Percentiles rank a stretch among this genome's conserved stretches.
Evolutionary conservation across 2,113 vertebrate genomes (phyloP).

Genomic region (Caloenas nicobarica): DNA sequence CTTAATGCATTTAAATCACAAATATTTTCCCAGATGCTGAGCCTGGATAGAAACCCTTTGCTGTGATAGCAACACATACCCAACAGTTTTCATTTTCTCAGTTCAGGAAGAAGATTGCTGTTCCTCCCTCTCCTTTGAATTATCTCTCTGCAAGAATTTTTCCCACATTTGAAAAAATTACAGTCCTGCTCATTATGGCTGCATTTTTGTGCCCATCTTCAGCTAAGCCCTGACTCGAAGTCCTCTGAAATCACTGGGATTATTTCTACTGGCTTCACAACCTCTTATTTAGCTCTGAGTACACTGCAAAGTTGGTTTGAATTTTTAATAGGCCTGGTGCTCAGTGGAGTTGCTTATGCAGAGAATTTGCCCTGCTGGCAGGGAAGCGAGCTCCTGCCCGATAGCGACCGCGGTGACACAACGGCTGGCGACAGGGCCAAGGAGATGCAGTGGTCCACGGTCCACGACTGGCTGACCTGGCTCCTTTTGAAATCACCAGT

Average conservation of each 20-base stretch:
- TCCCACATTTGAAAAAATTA: background rate
- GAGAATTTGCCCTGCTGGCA: background rate
- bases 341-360: background rate
- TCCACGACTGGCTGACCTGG: background rate
- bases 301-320: background rate
- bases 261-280: background rate
- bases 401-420: background rate
- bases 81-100: constrained; percentile 38
- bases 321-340: accelerated
- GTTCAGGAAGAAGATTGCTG: constrained; percentile 1
- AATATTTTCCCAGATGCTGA: constrained; percentile 39
- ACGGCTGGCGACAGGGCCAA: accelerated
- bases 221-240: background rate
- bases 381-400: background rate
- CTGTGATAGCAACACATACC: constrained; percentile 25
- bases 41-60: background rate
- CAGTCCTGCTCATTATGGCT: background rate
- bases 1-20: constrained; percentile 46
- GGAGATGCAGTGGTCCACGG: background rate
- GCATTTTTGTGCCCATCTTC: background rate
- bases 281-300: background rate
- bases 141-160: constrained; percentile 4
- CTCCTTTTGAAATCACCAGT: background rate
- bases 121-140: background rate
- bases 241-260: background rate